Evolutionary conservation across 2,113 vertebrate species (phyloP).

Genomic region (Chiloscyllium plagiosum): DNA sequence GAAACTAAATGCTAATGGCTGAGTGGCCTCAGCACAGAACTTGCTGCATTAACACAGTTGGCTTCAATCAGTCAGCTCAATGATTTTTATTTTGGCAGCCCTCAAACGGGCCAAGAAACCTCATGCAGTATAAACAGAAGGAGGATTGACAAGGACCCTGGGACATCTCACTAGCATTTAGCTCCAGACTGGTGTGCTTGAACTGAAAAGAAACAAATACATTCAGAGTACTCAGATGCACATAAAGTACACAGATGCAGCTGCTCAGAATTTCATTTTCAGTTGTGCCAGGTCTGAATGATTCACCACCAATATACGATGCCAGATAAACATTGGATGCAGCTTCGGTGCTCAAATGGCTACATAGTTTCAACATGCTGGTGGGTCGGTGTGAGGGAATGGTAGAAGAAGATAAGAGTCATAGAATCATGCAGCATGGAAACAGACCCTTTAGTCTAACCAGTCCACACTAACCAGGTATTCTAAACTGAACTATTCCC

Average conservation of each 20-base stretch:
- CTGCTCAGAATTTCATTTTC: background rate
- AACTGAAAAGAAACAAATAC: background rate
- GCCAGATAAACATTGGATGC: background rate
- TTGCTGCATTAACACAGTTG: background rate
- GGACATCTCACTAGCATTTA: background rate
- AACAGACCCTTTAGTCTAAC: too few relatives aligned
- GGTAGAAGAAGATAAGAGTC: too few relatives aligned
- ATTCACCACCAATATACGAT: background rate
- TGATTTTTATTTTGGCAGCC: background rate
- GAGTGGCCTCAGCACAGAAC: background rate
- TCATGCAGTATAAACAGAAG: background rate
- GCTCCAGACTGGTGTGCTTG: background rate
- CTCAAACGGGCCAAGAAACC: background rate
- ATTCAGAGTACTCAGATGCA: background rate
- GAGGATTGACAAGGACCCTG: background rate
- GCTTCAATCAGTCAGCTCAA: background rate
- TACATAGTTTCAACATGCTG: background rate
- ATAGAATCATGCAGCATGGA: too few relatives aligned
- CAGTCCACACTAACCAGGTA: too few relatives aligned
- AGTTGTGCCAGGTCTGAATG: background rate
- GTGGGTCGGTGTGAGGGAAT: too few relatives aligned
- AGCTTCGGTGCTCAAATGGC: background rate
- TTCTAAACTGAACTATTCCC: too few relatives aligned
- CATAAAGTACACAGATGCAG: too few relatives aligned
- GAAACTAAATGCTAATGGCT: background rate